Evolutionary conservation across 2,888 invertebrate species (phyloP).

Genomic region (Phaonia tiefii): DNA sequence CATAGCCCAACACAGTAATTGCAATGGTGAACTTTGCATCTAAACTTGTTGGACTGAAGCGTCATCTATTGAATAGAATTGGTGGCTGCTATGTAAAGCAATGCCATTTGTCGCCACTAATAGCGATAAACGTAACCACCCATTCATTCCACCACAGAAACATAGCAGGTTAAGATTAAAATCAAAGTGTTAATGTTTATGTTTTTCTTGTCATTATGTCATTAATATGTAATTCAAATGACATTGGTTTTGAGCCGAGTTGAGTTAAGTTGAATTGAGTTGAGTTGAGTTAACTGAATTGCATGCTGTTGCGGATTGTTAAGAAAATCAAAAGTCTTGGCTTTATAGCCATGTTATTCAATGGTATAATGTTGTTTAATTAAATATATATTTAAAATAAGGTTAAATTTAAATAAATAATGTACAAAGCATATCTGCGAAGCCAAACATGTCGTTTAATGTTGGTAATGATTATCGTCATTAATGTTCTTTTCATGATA

Average conservation of each 20-base stretch:
- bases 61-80: background rate
- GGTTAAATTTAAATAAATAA: no score
- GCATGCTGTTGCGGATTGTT: no score
- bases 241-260: constrained; percentile 64
- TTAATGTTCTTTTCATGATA: no score
- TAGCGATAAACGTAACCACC: constrained; percentile 2
- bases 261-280: no score
- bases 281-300: no score
- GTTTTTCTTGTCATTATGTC: constrained; percentile 67
- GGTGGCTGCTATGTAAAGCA: background rate
- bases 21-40: constrained; percentile 13
- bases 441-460: no score
- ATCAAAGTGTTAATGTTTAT: constrained; percentile 67
- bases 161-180: constrained; percentile 50
- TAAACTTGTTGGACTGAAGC: background rate
- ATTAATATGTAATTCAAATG: constrained; percentile 67
- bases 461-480: no score
- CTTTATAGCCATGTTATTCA: no score
- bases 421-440: no score
- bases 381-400: no score
- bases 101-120: background rate
- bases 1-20: background rate
- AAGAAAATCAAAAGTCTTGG: no score
- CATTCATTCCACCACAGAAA: background rate
- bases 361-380: no score